These are phyloP conservation scores for Stenurella melanura DNA, from an alignment of 2,888 invertebrate genomes.

Conservation along the genomic window DNA sequence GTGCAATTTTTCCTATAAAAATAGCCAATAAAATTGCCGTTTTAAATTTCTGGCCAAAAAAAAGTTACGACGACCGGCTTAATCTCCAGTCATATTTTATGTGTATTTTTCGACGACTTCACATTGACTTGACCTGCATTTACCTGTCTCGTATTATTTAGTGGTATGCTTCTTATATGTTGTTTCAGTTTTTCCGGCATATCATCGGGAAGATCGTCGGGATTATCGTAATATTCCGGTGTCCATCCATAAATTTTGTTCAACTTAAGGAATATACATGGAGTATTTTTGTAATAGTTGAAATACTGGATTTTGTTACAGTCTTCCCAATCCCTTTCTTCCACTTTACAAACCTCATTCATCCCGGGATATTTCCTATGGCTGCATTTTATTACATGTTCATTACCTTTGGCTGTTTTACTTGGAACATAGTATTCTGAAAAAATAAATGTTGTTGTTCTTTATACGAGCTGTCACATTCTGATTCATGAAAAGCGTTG, in stretches of 20 bases:
- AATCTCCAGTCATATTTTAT: too few relatives aligned
- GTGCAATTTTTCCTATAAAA: too few relatives aligned
- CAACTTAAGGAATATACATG: slow-evolving; percentile 95
- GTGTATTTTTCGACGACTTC: too few relatives aligned
- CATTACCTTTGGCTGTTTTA: slow-evolving; percentile 71
- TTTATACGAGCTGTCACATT: background rate
- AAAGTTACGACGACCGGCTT: too few relatives aligned
- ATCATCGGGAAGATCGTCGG: slow-evolving; percentile 79
- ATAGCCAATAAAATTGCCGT: too few relatives aligned
- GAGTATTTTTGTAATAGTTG: slow-evolving; percentile 93
- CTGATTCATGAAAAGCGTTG: too few relatives aligned
- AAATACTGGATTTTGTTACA: slow-evolving; percentile 91
- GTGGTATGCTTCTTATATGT: slow-evolving; percentile 75
- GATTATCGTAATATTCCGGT: slow-evolving; percentile 87
- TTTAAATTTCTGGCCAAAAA: too few relatives aligned
- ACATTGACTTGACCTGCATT: background rate
- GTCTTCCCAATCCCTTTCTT: slow-evolving; percentile 86
- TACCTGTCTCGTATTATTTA: slow-evolving; percentile 73
- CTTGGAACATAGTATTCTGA: slow-evolving; percentile 71
- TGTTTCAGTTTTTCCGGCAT: slow-evolving; percentile 86
- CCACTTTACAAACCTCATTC: slow-evolving; percentile 90
- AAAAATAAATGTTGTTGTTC: slow-evolving; percentile 49
- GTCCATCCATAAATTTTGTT: slow-evolving; percentile 96
- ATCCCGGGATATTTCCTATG: slow-evolving; percentile 67
- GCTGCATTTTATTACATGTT: slow-evolving; percentile 69